These are phyloP conservation scores for Diploscapter pachys DNA, from an alignment of 1,140 invertebrate genomes.

Conservation along the genomic window DNA sequence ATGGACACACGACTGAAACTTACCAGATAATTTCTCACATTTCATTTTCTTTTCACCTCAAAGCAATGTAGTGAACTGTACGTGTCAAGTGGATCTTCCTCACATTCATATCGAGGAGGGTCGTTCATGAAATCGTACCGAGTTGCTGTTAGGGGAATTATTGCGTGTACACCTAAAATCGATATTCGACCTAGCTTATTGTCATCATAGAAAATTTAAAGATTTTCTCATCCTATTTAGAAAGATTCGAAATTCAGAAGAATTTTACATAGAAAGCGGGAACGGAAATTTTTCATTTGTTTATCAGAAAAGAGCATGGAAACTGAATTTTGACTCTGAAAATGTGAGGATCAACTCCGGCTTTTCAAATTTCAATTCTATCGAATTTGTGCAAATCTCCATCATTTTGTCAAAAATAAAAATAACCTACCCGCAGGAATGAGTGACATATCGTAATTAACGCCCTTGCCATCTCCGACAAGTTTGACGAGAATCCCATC, in stretches of 20 bases:
- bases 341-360: too few relatives aligned
- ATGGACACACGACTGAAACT: conserved; percentile 41
- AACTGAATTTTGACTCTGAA: too few relatives aligned
- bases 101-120: conserved; percentile 46
- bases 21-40: neutral
- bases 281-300: too few relatives aligned
- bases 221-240: too few relatives aligned
- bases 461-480: conserved; percentile 43
- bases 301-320: too few relatives aligned
- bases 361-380: too few relatives aligned
- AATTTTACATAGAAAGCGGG: too few relatives aligned
- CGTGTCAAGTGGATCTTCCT: conserved; percentile 36
- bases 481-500: conserved; percentile 50
- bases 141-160: conserved; percentile 48
- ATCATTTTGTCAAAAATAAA: neutral
- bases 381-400: neutral
- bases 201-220: neutral
- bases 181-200: neutral
- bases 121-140: conserved; percentile 54
- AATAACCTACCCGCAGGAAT: conserved; percentile 34
- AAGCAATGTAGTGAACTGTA: conserved; percentile 50
- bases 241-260: too few relatives aligned
- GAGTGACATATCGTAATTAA: conserved; percentile 50
- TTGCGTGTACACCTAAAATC: conserved; percentile 47
- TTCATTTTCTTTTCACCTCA: conserved; percentile 35